phyloP scores from a whole-genome alignment of 2,888 invertebrate genomes.

The Nephrotoma appendiculata region DNA sequence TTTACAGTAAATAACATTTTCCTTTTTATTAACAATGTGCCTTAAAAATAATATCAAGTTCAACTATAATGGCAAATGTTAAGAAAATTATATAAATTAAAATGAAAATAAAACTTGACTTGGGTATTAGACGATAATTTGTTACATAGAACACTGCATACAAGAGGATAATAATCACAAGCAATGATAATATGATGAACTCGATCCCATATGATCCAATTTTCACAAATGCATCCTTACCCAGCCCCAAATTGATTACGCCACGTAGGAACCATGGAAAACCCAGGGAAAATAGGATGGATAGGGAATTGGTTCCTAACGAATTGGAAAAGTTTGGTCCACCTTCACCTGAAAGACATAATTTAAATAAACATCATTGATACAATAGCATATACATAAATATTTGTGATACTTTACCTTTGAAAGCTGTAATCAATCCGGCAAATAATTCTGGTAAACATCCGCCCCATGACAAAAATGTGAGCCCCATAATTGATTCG shows the following conservation, averaged over 20 bases:
- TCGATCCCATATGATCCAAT: slow-evolving; percentile 61
- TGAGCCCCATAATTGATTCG: slow-evolving; percentile 82
- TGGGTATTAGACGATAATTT: slow-evolving; percentile 46
- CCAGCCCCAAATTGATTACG: slow-evolving; percentile 21
- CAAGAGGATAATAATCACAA: slow-evolving; percentile 50
- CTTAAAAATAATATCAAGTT: slow-evolving; percentile 47
- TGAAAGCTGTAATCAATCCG: slow-evolving; percentile 69
- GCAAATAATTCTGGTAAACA: slow-evolving; percentile 72
- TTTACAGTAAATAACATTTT: not conserved
- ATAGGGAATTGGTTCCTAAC: slow-evolving; percentile 62
- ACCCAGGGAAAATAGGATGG: slow-evolving; percentile 59
- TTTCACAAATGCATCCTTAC: slow-evolving; percentile 32
- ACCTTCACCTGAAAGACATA: slow-evolving; percentile 27
- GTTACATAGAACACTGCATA: slow-evolving; percentile 45
- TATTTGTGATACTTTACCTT: slow-evolving; percentile 41
- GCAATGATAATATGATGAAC: slow-evolving; percentile 57
- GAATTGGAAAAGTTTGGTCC: slow-evolving; percentile 69
- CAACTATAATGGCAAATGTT: slow-evolving; percentile 53
- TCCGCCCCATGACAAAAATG: slow-evolving; percentile 79
- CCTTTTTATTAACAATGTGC: not conserved
- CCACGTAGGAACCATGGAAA: slow-evolving; percentile 64
- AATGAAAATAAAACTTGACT: slow-evolving; percentile 45
- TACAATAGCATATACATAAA: not conserved
- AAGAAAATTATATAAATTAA: slow-evolving; percentile 50
- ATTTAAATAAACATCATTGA: not conserved